A percentile compares a stretch with the other conserved stretches of the same genome.
Conservation (phyloP, 2,113 vertebrate species). For the Neofelis nebulosa region DNA sequence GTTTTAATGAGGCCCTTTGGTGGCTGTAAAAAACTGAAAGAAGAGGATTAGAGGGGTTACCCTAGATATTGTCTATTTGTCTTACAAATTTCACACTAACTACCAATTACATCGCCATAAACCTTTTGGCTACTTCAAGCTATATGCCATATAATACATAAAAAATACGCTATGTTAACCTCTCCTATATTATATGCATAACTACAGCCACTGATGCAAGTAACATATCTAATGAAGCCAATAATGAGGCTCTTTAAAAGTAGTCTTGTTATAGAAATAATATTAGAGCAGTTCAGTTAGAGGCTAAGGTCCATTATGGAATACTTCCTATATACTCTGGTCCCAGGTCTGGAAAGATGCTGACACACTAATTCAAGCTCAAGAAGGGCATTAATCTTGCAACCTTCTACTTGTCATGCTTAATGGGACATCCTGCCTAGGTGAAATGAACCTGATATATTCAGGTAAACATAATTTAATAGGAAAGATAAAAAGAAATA, state of each 20-base stretch:
- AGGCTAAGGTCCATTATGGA: slow-evolving; percentile 88
- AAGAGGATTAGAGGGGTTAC: slow-evolving; percentile 90
- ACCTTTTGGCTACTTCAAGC: slow-evolving; percentile 93
- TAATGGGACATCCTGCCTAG: slow-evolving; percentile 90
- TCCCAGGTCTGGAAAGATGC: slow-evolving; percentile 87
- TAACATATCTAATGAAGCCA: slow-evolving; percentile 94
- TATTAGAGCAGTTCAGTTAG: slow-evolving; percentile 88
- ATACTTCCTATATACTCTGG: slow-evolving; percentile 80
- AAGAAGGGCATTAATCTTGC: slow-evolving; percentile 89
- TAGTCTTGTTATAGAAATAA: slow-evolving; percentile 91
- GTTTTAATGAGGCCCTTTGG: slow-evolving; percentile 95
- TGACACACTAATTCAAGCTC: slow-evolving; percentile 88
- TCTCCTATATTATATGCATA: slow-evolving; percentile 88
- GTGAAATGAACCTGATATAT: slow-evolving; percentile 89
- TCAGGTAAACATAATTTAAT: slow-evolving; percentile 92
- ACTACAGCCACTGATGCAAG: slow-evolving; percentile 92
- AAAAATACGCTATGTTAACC: slow-evolving; percentile 90
- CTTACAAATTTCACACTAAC: slow-evolving; percentile 98
- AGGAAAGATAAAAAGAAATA: slow-evolving; percentile 81
- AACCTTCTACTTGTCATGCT: slow-evolving; percentile 88
- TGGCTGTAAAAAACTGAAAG: slow-evolving; percentile 93
- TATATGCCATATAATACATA: slow-evolving; percentile 89
- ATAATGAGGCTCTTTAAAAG: slow-evolving; percentile 95
- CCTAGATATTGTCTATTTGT: slow-evolving; percentile 95
- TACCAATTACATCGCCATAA: slow-evolving; percentile 97